Evolutionary conservation across 2,888 invertebrate genomes (phyloP), one percentile per base, ranked within the genome.

Genomic region (Apotomis capreana): DNA sequence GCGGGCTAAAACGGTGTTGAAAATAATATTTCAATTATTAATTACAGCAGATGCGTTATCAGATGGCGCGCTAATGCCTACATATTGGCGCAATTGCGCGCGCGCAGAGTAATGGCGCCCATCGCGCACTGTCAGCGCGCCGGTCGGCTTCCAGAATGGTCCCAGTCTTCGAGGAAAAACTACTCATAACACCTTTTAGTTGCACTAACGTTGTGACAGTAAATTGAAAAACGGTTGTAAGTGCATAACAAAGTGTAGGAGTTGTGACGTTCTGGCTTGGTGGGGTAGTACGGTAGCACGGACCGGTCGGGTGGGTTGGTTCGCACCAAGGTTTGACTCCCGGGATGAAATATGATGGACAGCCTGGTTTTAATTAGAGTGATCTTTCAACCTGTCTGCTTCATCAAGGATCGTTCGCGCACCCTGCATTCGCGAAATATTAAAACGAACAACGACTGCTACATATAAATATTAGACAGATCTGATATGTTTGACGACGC

Each of bases 21-120:
- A 55, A 60, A 65, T 65, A 65, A 69, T 67, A 26, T 67, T 54
- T 65, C 55, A 65, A 55, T 55, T 70, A 70, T 55, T 67, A 67
- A 70, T 69, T 65, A 51, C 59, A 46, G 60, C 70, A 54, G 65
- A 60, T 46, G 64, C 59, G 64, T 65, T 70, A 70, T 70, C 70
- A 70, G 65, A 67, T 70, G 54, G 54, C 55, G n/a, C 36, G 46
- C 65, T 55, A 40, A 70, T 67, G 60, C 61, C 44, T 69, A 61
- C 65, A 54, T 61, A 70, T 65, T 49, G 60, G 65, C 49, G 59
- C 36, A 37, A 40, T 49, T 44, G 70, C 60, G 65, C 49, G 65
- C 36, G 37, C 60, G 60, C 26, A 65, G 44, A 54, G 13, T 46
- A 60, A 67, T 70, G 60, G 65, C 54, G 36, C 9, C 65, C 46